These are phyloP conservation scores for Erinaceus europaeus DNA, from an alignment of 2,113 vertebrate species.

Conservation along the genomic window DNA sequence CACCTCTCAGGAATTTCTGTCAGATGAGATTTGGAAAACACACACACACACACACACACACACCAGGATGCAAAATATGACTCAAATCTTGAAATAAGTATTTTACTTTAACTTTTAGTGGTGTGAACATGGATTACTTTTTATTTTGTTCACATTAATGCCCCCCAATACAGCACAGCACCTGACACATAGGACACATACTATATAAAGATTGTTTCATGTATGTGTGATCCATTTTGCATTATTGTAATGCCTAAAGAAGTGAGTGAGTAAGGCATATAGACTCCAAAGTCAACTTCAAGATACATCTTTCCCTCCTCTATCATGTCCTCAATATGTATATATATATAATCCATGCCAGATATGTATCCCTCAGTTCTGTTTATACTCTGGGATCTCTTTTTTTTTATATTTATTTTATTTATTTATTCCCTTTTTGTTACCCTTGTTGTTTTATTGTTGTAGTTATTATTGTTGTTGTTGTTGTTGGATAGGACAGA, in stretches of 20 bases:
- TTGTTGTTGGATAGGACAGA: too few species aligned
- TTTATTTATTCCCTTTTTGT: too few species aligned
- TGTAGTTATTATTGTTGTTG: too few species aligned
- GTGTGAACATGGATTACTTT: too few species aligned
- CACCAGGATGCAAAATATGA: background rate
- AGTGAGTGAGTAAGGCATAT: background rate
- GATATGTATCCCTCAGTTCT: background rate
- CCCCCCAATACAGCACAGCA: accelerated
- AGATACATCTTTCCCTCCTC: background rate
- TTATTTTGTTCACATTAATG: too few species aligned
- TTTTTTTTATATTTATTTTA: too few species aligned
- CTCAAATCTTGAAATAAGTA: too few species aligned
- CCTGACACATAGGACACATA: background rate
- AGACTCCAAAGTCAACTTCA: background rate
- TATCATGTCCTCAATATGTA: background rate
- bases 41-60: background rate
- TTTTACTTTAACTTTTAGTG: too few species aligned
- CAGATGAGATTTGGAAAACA: too few species aligned
- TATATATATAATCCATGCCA: background rate
- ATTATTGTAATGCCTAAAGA: background rate
- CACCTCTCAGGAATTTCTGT: background rate
- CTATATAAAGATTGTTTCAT: background rate
- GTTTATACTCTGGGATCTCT: background rate
- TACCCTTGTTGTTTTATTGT: too few species aligned
- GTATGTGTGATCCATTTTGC: background rate